Base-by-base conservation (phyloP, 2,113 vertebrate species). In the Polypterus bichir region DNA sequence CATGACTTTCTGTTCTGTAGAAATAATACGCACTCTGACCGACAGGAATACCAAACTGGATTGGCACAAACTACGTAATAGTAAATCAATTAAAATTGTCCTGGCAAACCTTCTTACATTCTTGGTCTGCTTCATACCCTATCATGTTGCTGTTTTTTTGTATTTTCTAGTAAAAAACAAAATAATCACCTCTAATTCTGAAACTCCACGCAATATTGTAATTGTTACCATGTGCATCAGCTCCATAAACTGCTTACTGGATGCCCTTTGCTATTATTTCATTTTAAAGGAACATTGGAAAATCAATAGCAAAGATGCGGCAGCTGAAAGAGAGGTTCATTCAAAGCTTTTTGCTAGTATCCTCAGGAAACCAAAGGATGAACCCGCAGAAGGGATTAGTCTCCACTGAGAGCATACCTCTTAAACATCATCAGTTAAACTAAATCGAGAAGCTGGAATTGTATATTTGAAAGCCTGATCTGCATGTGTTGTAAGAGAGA, bases 81-180 rank as follows among this genome's bases (percentile, higher is more conserved):
- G 63, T 7, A 82, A 74, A 47, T 80, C 79, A 1, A 57, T 80
- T 57, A 85, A 76, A 68, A 74, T 85, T 1, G 69, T 86, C 45
- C 11, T 80, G 45, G 68, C 72, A 63, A 87, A 86, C 59, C 62
- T 86, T 1, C 9, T 63, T 0, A 74, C 73, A 0, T 80, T 86
- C 65, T 49, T 83, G n/a, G 53, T 83, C 27, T 85, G 84, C 44
- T 88, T 87, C 68, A 84, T 74, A 0, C 83, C 84, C 3, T 85
- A 82, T 60, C 84, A 87, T 0, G 1, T 83, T 46, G 72, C 68
- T 0, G 71, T 74, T 3, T 60, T 81, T 0, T 0, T 76, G 7
- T 86, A 85, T 57, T 82, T 83, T 51, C 60, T 80, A 58, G 64
- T 71, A 49, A 84, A 77, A 70, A 75, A 68, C 3, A 3, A 7